Base-by-base conservation (phyloP, 2,797 vertebrate species). In the Fistularia commersonii region DNA sequence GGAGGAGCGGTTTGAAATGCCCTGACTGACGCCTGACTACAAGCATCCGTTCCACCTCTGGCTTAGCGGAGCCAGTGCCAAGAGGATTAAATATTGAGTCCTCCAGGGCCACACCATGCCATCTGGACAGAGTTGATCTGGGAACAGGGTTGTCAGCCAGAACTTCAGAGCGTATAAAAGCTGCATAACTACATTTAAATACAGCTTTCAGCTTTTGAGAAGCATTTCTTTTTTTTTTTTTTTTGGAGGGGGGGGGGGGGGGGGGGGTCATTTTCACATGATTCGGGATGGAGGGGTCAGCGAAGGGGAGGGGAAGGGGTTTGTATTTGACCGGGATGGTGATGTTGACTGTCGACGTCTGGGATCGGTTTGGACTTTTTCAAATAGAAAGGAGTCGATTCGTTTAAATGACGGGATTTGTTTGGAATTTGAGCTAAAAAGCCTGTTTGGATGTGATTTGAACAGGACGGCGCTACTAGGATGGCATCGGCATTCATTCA, bases 21-120 rank as follows among this genome's bases (percentile, higher is more conserved):
- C 57, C 63, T 69, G 79, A 79, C 71, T 83, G 80, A 82, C 76
- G 77, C 73, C 67, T 76, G 72, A 84, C 78, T 82, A 65, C 6
- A 41, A 79, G 76, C 80, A 82, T 80, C 77, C 81, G 72, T 83
- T 83, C 81, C 80, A 78, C 76, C 77, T 80, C 84, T 80, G 68
- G 74, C 75, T 79, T 72, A 72, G 76, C 42, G 32, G 45, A 69
- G 74, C 47, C 57, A 46, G 70, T 79, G 83, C 81, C 86, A 88
- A 86, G 80, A 84, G 86, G 88, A 90, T 90, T 89, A 88, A 82
- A 87, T 63, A 78, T 73, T 74, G 80, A 79, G 76, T 80, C 74
- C 86, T 84, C 79, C 61, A 55, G 83, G 82, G 82, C 77, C 72
- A 56, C 33, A 73, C 57, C 71, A 67, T 71, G 79, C 88, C 87